Evolutionary conservation across 2,797 vertebrate species (phyloP), one percentile per base, ranked within the genome.

Genomic region (Telmatherina bonti): DNA sequence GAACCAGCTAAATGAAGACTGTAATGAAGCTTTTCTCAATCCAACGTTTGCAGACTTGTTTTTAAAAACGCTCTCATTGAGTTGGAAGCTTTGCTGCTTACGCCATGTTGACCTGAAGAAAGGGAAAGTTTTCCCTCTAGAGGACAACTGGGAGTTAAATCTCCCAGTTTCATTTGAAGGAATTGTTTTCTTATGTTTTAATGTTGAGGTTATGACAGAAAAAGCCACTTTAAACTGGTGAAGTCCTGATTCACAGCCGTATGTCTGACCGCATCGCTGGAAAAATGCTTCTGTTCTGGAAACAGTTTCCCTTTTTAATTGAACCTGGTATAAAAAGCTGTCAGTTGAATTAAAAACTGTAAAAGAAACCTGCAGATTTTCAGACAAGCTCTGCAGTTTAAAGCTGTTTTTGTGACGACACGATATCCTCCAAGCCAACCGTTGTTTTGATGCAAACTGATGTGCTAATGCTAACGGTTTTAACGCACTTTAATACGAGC

Each of bases 1-100:
- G 38, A 54, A 33, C 36, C 26, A 5, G 54, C 56, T 15, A 45
- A 35, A 70, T 80, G 65, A 78, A 78, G 74, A 16, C 0, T 33
- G 54, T 31, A 24, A 7, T 27, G 24, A 62, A 62, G 61, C 51
- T 41, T 49, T 6, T 61, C 12, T 20, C 27, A 30, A 5, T 10
- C n/a, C 36, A 3, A 22, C 11, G 8, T 13, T 11, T 16, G 24
- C 26, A 52, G 16, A 52, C 24, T 15, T 52, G 41, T 20, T 43
- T 36, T 18, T 20, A 43, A 41, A 16, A 41, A 16, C 15, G 4
- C 35, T 3, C 35, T 2, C 3, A 36, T 13, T 13, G 35, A 36
- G 31, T 13, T 12, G 5, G 6, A 36, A 13, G 35, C 35, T 3
- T 36, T 36, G 35, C 35, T 36, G 35, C 15, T 3, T 35, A 33